phyloP scores from a whole-genome alignment of 2,113 vertebrate species.

The Mormyrus lacerda region DNA sequence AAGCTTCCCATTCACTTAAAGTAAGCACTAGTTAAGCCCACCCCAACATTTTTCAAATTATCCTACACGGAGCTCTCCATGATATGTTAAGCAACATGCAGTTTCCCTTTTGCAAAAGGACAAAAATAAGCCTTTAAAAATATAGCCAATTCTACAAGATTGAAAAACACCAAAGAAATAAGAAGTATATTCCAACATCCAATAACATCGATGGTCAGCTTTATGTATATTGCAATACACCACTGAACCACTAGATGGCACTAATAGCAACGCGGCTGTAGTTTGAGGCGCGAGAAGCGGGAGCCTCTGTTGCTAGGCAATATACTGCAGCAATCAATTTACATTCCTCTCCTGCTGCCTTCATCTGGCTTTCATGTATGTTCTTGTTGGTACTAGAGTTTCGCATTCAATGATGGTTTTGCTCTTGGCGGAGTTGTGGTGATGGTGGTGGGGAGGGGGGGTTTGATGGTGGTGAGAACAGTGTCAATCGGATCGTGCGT shows the following conservation, averaged over 20 bases:
- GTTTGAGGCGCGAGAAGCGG: slow-evolving; percentile 25
- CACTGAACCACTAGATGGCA: slow-evolving; percentile 50
- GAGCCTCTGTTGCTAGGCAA: slow-evolving; percentile 60
- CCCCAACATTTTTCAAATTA: neutral
- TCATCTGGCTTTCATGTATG: slow-evolving; percentile 36
- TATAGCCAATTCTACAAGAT: neutral
- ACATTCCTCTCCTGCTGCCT: slow-evolving; percentile 43
- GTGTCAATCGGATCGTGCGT: neutral
- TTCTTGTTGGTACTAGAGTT: slow-evolving; percentile 19
- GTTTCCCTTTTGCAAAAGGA: neutral
- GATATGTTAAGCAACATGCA: neutral
- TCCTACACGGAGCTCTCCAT: neutral
- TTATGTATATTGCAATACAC: neutral
- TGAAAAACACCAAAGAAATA: neutral
- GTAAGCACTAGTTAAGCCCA: neutral
- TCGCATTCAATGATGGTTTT: neutral
- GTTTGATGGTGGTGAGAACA: neutral
- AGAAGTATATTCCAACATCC: neutral
- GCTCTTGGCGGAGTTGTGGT: neutral
- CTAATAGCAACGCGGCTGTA: slow-evolving; percentile 34
- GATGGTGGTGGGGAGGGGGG: neutral
- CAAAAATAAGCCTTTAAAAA: neutral
- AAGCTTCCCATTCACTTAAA: neutral
- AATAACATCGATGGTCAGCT: neutral
- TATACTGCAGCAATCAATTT: slow-evolving; percentile 36